Evolutionary conservation across 2,888 invertebrate genomes (phyloP).

Genomic region (Pycnomerus fuliginosus): DNA sequence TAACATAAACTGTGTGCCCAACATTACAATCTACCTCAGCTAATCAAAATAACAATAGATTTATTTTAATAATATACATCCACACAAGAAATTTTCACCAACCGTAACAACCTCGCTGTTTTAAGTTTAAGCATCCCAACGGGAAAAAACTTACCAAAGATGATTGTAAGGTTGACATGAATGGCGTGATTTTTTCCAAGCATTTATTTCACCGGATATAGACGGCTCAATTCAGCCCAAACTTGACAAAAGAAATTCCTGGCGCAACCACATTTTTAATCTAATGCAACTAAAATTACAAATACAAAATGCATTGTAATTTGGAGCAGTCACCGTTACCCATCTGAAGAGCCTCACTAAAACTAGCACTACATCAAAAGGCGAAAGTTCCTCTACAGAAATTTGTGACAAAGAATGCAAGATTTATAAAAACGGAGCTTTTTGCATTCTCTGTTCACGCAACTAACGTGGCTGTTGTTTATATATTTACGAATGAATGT

Average conservation of each 20-base stretch:
- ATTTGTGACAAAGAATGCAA: slow-evolving; percentile 21
- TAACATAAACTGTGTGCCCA: slow-evolving; percentile 47
- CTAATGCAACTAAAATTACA: background rate
- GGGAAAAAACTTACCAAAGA: slow-evolving; percentile 44
- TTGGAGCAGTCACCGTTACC: slow-evolving; percentile 31
- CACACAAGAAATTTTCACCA: no score
- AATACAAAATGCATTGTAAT: background rate
- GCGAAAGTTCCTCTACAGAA: slow-evolving; percentile 46
- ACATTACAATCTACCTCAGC: slow-evolving; percentile 52
- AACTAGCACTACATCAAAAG: slow-evolving; percentile 31
- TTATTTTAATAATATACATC: no score
- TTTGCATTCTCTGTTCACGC: slow-evolving; percentile 27
- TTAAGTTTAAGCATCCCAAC: no score
- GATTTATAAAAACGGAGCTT: slow-evolving; percentile 4
- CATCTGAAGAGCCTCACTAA: slow-evolving; percentile 28
- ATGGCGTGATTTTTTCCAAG: slow-evolving; percentile 26
- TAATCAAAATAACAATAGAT: slow-evolving; percentile 52
- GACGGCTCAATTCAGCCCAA: slow-evolving; percentile 28
- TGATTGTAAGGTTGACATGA: slow-evolving; percentile 34
- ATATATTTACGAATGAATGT: slow-evolving; percentile 39
- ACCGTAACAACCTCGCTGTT: slow-evolving; percentile 47
- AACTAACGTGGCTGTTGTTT: slow-evolving; percentile 47
- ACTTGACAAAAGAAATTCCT: no score
- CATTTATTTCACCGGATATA: slow-evolving; percentile 29
- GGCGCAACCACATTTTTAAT: no score